These are phyloP conservation scores for Bovichtus diacanthus DNA, from an alignment of 2,797 vertebrate species.

Conservation along the genomic window DNA sequence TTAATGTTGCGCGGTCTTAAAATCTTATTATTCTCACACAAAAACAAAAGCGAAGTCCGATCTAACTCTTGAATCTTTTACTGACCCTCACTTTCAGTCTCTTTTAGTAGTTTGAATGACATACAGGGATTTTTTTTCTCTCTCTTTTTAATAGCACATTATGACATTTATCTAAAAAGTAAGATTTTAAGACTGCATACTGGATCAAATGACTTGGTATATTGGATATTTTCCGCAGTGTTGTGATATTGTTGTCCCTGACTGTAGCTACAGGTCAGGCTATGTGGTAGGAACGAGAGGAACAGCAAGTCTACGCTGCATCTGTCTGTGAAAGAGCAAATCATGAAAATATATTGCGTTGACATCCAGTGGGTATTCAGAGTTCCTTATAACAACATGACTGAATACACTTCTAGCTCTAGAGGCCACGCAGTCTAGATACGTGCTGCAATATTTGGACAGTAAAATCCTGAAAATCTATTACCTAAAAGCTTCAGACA, in stretches of 20 bases:
- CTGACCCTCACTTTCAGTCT: background rate
- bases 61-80: background rate
- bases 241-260: slow-evolving; percentile 57
- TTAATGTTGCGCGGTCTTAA: slow-evolving; percentile 69
- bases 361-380: background rate
- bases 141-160: background rate
- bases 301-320: slow-evolving; percentile 18
- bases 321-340: background rate
- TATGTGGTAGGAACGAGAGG: slow-evolving; percentile 52
- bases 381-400: background rate
- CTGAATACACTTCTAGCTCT: background rate
- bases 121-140: background rate
- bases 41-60: slow-evolving; percentile 1
- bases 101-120: slow-evolving; percentile 8
- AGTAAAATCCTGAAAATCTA: background rate
- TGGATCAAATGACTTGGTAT: slow-evolving; percentile 32
- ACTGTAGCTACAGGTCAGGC: slow-evolving; percentile 46
- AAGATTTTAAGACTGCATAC: slow-evolving; percentile 72
- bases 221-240: slow-evolving; percentile 49
- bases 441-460: background rate
- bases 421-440: background rate
- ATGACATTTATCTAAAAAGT: slow-evolving; percentile 2
- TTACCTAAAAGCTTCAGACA: background rate
- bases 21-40: slow-evolving; percentile 48
- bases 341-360: background rate